Conservation (phyloP, 2,113 vertebrate genomes). For the Hippoglossus stenolepis region DNA sequence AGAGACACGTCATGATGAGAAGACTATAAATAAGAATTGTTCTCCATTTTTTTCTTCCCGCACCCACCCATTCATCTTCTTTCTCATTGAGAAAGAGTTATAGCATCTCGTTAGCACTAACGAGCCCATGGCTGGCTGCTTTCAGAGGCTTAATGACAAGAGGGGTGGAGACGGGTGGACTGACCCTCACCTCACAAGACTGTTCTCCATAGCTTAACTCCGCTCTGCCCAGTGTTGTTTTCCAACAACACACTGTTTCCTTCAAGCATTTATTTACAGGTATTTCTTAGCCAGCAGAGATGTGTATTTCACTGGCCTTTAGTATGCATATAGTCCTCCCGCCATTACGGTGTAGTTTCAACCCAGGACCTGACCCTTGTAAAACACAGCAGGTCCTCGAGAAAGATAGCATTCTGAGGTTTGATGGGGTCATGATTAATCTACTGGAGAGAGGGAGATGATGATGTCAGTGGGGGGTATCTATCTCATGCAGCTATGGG, state of each 20-base stretch:
- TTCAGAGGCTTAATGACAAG: constrained; percentile 47
- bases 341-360: neutral
- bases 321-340: too few species aligned
- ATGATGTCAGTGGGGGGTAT: constrained; percentile 26
- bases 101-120: constrained; percentile 62
- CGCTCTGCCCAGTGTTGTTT: neutral
- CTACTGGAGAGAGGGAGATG: constrained; percentile 24
- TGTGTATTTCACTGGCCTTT: neutral
- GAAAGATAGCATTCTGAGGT: neutral
- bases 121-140: constrained; percentile 36
- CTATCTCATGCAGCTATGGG: neutral
- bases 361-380: constrained; percentile 1
- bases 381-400: neutral
- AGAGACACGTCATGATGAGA: neutral
- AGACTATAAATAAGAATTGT: constrained; percentile 6
- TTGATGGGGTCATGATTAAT: constrained; percentile 42
- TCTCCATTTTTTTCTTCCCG: neutral
- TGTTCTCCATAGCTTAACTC: neutral
- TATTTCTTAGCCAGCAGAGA: neutral
- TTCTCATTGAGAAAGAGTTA: constrained; percentile 46
- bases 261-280: neutral
- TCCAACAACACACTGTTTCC: neutral
- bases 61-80: neutral
- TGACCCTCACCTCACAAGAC: constrained; percentile 6
- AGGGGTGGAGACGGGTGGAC: constrained; percentile 26